Evolutionary conservation across 2,113 vertebrate genomes (phyloP).

Genomic region (Carassius auratus): DNA sequence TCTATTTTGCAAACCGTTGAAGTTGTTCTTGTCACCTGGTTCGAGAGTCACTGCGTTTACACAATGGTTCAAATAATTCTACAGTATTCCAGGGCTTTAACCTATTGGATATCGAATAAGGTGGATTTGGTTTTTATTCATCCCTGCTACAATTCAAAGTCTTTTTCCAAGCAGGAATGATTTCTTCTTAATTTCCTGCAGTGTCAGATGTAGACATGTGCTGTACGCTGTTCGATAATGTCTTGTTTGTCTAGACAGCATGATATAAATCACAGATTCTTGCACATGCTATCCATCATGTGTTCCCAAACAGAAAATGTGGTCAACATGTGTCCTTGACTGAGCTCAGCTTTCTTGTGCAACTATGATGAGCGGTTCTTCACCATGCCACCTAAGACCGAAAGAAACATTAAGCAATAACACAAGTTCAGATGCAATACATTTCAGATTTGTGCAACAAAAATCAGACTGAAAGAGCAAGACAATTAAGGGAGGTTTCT

Average conservation of each 20-base stretch:
- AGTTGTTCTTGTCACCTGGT: background rate
- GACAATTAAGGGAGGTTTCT: background rate
- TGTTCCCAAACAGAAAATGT: background rate
- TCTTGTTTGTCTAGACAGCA: background rate
- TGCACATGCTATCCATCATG: slow-evolving; percentile 9
- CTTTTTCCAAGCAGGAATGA: background rate
- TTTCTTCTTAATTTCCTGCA: background rate
- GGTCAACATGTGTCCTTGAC: slow-evolving; percentile 14
- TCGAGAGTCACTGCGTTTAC: background rate
- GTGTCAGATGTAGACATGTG: background rate
- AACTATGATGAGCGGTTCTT: background rate
- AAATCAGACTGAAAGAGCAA: background rate
- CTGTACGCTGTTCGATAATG: background rate
- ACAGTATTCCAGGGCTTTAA: background rate
- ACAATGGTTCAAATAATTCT: background rate
- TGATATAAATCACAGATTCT: background rate
- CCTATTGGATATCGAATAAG: slow-evolving; percentile 5
- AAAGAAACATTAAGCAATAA: background rate
- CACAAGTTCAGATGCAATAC: background rate
- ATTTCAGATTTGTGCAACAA: background rate
- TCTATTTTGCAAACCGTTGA: background rate
- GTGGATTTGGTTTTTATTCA: slow-evolving; percentile 4
- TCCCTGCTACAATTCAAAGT: background rate
- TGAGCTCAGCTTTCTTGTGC: background rate
- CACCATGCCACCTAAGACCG: background rate